Conservation (phyloP, 2,797 vertebrate species). For the Dendrocincla tyrannina region DNA sequence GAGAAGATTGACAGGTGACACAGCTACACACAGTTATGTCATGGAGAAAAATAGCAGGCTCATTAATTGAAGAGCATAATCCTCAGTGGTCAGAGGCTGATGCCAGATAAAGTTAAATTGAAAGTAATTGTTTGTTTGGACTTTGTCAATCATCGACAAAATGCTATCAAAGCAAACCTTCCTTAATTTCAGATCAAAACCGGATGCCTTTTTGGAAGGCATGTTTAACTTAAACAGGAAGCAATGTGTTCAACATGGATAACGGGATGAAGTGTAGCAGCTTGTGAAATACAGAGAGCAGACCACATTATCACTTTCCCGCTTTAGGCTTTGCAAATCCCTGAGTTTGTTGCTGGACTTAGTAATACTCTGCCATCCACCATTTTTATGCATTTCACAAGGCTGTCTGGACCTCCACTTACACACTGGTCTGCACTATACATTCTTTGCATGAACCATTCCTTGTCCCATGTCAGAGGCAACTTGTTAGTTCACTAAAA, state of each 20-base stretch:
- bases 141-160: not conserved
- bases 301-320: not conserved
- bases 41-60: not conserved
- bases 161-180: slow-evolving; percentile 47
- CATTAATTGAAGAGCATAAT: not conserved
- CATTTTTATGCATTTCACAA: not conserved
- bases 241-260: slow-evolving; percentile 16
- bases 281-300: slow-evolving; percentile 58
- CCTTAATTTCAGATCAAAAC: slow-evolving; percentile 50
- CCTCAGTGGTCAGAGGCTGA: not conserved
- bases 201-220: slow-evolving; percentile 30
- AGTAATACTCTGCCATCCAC: not conserved
- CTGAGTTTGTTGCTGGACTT: not conserved
- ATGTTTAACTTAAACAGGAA: slow-evolving; percentile 57
- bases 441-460: not conserved
- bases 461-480: not conserved
- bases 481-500: not conserved
- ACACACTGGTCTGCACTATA: fast-evolving
- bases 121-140: slow-evolving; percentile 54
- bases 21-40: not conserved
- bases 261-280: slow-evolving; percentile 32
- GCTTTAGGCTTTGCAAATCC: not conserved
- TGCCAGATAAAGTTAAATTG: slow-evolving; percentile 32
- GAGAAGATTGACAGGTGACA: not conserved
- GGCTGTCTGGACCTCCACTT: not conserved